phyloP scores from a whole-genome alignment of 2,113 vertebrate species.

The Amia ocellicauda region DNA sequence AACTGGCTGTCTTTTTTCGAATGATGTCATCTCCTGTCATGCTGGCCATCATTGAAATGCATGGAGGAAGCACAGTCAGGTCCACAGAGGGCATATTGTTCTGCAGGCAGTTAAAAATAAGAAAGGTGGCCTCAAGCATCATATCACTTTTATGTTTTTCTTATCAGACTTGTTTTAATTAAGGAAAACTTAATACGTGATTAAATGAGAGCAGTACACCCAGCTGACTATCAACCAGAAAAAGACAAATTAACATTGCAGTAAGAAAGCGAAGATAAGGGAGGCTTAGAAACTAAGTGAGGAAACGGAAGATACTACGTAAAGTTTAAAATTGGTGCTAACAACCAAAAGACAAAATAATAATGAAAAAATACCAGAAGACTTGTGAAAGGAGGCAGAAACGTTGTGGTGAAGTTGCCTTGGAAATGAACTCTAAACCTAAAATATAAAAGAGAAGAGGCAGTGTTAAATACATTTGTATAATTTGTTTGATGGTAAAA shows the following conservation, averaged over 20 bases:
- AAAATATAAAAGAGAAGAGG: conserved; percentile 25
- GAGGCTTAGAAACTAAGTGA: no score
- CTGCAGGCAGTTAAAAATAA: conserved; percentile 42
- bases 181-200: no score
- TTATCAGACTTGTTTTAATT: no score
- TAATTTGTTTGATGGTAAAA: no score
- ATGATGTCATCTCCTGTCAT: conserved; percentile 57
- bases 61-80: conserved; percentile 43
- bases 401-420: conserved; percentile 39
- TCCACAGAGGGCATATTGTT: conserved; percentile 41
- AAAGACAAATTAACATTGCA: no score
- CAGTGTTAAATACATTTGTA: background rate
- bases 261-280: no score
- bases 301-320: no score
- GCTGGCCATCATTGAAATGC: conserved; percentile 56
- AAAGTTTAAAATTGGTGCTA: no score
- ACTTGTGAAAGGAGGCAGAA: conserved; percentile 50
- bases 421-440: conserved; percentile 71
- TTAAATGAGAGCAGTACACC: no score
- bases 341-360: background rate
- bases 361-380: conserved; percentile 61
- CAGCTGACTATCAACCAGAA: no score
- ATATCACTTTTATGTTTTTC: no score
- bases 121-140: no score
- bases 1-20: conserved; percentile 50